Evolutionary conservation across 1,140 invertebrate genomes (phyloP).

Genomic region (Periplaneta americana): DNA sequence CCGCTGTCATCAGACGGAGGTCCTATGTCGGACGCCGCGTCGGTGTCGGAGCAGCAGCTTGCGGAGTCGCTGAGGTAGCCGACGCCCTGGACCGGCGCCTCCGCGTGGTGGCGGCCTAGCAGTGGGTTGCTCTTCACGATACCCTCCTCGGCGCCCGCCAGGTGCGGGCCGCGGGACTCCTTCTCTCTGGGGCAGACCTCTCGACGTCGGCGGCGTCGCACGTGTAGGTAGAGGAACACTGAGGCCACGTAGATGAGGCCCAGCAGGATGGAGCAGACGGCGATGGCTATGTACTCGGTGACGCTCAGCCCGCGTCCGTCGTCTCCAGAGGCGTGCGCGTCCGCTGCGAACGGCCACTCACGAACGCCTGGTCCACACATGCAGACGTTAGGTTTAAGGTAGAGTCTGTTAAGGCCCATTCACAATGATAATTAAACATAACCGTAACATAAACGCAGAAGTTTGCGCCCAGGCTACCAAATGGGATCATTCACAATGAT

Average conservation of each 20-base stretch:
- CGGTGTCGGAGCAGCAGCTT: slow-evolving; percentile 24
- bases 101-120: slow-evolving; percentile 36
- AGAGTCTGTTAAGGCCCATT: no score
- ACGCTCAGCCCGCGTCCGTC: slow-evolving; percentile 33
- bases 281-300: slow-evolving; percentile 75
- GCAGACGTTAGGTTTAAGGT: no score
- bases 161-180: not conserved
- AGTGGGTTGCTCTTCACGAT: slow-evolving; percentile 73
- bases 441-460: no score
- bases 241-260: slow-evolving; percentile 79
- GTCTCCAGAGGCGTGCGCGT: slow-evolving; percentile 46
- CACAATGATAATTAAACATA: no score
- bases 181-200: not conserved
- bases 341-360: slow-evolving; percentile 69
- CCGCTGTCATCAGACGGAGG: not conserved
- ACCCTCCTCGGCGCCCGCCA: slow-evolving; percentile 42
- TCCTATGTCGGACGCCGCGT: not conserved
- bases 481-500: no score
- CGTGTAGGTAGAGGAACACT: slow-evolving; percentile 72
- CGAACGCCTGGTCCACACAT: slow-evolving; percentile 72
- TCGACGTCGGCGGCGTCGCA: slow-evolving; percentile 36
- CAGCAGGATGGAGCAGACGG: slow-evolving; percentile 68
- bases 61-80: slow-evolving; percentile 20
- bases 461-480: no score
- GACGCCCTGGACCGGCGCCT: slow-evolving; percentile 10